Conservation (phyloP, 2,113 vertebrate genomes). For the Hydrolagus affinis region DNA sequence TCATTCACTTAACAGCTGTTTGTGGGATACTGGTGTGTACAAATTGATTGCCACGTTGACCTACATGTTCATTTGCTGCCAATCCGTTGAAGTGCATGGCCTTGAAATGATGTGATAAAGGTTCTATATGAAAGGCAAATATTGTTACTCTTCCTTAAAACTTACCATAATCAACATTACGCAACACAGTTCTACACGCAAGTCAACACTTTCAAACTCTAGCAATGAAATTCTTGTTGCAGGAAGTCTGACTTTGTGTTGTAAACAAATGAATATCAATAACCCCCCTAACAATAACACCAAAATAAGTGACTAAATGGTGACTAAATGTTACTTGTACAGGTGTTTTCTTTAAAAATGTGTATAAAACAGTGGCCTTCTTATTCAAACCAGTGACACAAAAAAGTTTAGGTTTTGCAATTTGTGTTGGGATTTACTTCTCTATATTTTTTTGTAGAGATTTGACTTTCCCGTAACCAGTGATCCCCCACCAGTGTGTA, state of each 20-base stretch:
- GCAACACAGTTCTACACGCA: not conserved
- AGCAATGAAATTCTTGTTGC: not conserved
- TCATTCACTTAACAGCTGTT: too few relatives aligned
- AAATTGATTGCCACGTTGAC: too few relatives aligned
- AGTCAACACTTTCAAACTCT: not conserved
- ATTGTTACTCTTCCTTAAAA: not conserved
- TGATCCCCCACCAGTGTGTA: not conserved
- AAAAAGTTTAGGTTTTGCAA: not conserved
- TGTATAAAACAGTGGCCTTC: constrained; percentile 13
- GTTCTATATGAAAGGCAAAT: too few relatives aligned
- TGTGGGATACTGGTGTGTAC: too few relatives aligned
- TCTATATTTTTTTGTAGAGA: not conserved
- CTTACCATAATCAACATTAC: not conserved
- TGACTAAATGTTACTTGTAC: not conserved
- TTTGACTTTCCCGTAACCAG: not conserved
- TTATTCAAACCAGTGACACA: constrained; percentile 1
- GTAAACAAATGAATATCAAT: not conserved
- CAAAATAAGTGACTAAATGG: not conserved
- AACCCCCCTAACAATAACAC: too few relatives aligned
- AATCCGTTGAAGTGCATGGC: too few relatives aligned
- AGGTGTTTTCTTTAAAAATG: not conserved
- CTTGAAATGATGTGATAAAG: too few relatives aligned
- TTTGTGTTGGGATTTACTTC: not conserved
- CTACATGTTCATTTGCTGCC: too few relatives aligned
- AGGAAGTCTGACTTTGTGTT: not conserved